phyloP scores from a whole-genome alignment of 53 echinoderm and acorn worm genomes.

The Luidia sarsii region DNA sequence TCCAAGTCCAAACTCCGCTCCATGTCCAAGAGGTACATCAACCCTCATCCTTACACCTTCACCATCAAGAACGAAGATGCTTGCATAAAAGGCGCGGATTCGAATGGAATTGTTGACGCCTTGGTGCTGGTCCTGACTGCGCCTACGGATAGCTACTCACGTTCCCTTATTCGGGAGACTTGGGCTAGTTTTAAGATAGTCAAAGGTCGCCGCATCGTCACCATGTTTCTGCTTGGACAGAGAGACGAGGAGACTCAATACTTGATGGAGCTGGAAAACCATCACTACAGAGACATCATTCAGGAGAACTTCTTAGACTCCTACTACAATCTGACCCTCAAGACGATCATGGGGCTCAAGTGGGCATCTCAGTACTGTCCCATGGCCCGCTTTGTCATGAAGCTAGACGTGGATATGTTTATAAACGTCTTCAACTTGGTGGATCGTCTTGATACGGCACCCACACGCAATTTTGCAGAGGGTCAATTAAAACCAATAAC shows the following conservation, averaged over 20 bases:
- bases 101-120: too few species aligned
- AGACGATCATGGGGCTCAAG: constrained; percentile 51
- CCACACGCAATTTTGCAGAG: constrained; percentile 4
- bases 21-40: too few species aligned
- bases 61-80: too few species aligned
- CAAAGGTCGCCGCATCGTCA: not conserved
- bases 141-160: too few species aligned
- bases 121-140: too few species aligned
- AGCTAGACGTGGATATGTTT: constrained; percentile 45
- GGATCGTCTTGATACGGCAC: not conserved
- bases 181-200: not conserved
- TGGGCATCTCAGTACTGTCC: constrained; percentile 42
- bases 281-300: constrained; percentile 42
- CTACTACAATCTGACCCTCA: constrained; percentile 46
- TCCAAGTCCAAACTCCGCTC: too few species aligned
- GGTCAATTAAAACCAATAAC: constrained; percentile 19
- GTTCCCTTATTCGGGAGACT: not conserved
- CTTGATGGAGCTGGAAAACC: not conserved
- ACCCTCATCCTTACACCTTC: too few species aligned
- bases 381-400: constrained; percentile 35
- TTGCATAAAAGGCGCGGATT: too few species aligned
- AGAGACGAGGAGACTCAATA: not conserved
- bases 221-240: not conserved
- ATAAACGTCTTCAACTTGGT: constrained; percentile 36
- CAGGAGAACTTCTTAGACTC: constrained; percentile 42